These are phyloP conservation scores for Nebria ingens DNA, from an alignment of 1,140 invertebrate species.

Conservation along the genomic window DNA sequence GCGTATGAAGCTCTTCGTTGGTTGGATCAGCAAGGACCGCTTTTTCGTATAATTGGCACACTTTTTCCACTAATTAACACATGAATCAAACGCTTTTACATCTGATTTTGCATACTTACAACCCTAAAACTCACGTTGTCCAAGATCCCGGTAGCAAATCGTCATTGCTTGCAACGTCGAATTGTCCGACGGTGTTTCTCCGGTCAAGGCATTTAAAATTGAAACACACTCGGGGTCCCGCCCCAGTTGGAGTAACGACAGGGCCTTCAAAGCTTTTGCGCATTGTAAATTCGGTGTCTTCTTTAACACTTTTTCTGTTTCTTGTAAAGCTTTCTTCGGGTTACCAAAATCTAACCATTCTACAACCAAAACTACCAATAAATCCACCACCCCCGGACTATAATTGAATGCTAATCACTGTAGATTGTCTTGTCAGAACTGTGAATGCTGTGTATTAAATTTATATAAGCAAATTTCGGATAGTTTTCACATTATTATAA, in stretches of 20 bases:
- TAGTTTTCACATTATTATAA: too few species aligned
- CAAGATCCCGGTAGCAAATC: slow-evolving; percentile 86
- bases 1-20: slow-evolving; percentile 86
- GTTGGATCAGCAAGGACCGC: slow-evolving; percentile 74
- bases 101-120: not conserved
- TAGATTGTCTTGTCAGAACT: too few species aligned
- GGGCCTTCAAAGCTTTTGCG: slow-evolving; percentile 82
- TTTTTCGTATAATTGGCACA: slow-evolving; percentile 80
- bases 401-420: too few species aligned
- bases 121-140: slow-evolving; percentile 68
- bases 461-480: too few species aligned
- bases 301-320: slow-evolving; percentile 90
- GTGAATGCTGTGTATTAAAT: too few species aligned
- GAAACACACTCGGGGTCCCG: slow-evolving; percentile 64
- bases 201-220: slow-evolving; percentile 67
- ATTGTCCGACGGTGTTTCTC: slow-evolving; percentile 79
- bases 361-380: slow-evolving; percentile 38
- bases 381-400: not conserved
- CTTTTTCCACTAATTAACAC: slow-evolving; percentile 66
- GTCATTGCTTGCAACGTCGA: slow-evolving; percentile 92
- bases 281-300: slow-evolving; percentile 84
- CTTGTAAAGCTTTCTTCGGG: slow-evolving; percentile 95
- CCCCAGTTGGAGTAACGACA: slow-evolving; percentile 79
- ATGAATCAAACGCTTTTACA: slow-evolving; percentile 9
- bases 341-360: slow-evolving; percentile 93